Conservation (phyloP, 2,797 vertebrate species). For the Psittacula echo region DNA sequence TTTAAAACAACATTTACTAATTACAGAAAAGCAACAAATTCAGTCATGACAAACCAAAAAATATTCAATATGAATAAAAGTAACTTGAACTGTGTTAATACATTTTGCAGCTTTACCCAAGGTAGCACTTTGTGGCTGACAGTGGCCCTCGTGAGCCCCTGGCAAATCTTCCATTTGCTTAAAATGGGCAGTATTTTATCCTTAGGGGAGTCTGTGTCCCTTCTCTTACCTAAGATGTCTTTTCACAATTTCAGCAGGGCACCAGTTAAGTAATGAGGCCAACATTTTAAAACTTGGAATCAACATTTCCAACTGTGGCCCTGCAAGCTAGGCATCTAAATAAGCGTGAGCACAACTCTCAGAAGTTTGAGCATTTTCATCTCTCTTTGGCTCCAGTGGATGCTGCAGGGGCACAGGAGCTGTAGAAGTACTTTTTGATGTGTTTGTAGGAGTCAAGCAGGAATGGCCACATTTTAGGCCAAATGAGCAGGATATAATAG, state of each 20-base stretch:
- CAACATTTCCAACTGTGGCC: conserved; percentile 31
- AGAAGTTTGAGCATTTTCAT: conserved; percentile 41
- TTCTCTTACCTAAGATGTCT: conserved; percentile 44
- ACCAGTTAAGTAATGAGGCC: conserved; percentile 28
- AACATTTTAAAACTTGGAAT: conserved; percentile 32
- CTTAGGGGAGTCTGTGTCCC: conserved; percentile 20
- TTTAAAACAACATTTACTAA: not conserved
- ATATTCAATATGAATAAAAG: not conserved
- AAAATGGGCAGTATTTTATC: conserved; percentile 36
- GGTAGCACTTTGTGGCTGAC: conserved; percentile 2
- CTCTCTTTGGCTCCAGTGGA: conserved; percentile 50
- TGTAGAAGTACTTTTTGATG: conserved; percentile 42
- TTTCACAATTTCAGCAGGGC: conserved; percentile 5
- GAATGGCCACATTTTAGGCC: conserved; percentile 39
- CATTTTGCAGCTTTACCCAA: conserved; percentile 15
- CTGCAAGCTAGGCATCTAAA: conserved; percentile 33
- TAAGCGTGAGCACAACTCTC: not conserved
- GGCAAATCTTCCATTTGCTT: conserved; percentile 38
- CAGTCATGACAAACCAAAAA: not conserved
- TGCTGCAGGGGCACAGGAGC: conserved; percentile 34
- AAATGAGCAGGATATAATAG: conserved; percentile 43
- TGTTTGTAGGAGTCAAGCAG: conserved; percentile 46
- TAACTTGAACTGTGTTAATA: not conserved
- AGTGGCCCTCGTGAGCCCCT: conserved; percentile 11
- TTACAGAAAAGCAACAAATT: conserved; percentile 27